Percentiles rank a stretch among this genome's conserved stretches.
phyloP scores from a whole-genome alignment of 2,113 vertebrate species.

The Grammomys surdaster region DNA sequence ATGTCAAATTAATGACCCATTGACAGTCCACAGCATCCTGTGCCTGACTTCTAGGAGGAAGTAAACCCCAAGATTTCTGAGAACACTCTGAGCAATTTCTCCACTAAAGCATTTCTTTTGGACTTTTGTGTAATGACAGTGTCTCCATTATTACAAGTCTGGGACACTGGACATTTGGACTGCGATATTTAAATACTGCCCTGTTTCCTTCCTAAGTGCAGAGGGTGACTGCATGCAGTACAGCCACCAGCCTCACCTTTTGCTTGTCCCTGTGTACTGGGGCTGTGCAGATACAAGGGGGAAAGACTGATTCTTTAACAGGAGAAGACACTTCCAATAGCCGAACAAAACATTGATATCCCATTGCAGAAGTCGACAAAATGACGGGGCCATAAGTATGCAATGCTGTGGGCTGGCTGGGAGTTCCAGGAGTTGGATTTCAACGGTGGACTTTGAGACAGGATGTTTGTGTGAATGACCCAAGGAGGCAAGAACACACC shows the following conservation, averaged over 20 bases:
- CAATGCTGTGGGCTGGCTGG: not conserved
- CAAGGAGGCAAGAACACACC: not conserved
- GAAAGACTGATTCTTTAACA: not conserved
- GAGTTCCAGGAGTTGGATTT: not conserved
- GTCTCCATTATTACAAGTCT: constrained; percentile 19
- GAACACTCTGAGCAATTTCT: constrained; percentile 71
- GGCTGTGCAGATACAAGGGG: not conserved
- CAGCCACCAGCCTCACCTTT: not conserved
- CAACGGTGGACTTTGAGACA: not conserved
- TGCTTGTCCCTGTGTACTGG: not conserved
- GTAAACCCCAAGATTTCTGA: constrained; percentile 72
- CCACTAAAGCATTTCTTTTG: constrained; percentile 42
- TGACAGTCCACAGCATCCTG: constrained; percentile 75
- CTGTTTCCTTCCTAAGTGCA: not conserved
- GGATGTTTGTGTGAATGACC: not conserved
- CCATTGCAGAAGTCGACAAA: not conserved
- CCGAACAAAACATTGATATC: not conserved
- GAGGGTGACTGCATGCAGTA: not conserved
- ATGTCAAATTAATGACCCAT: constrained; percentile 79
- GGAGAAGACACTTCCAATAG: not conserved
- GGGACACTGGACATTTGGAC: not conserved
- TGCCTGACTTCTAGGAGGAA: constrained; percentile 75
- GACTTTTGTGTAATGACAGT: not conserved
- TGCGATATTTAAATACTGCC: not conserved
- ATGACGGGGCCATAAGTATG: not conserved